Evolutionary conservation across 2,888 invertebrate genomes (phyloP), one percentile per base, ranked within the genome.

Genomic region (Nudaria mundana): DNA sequence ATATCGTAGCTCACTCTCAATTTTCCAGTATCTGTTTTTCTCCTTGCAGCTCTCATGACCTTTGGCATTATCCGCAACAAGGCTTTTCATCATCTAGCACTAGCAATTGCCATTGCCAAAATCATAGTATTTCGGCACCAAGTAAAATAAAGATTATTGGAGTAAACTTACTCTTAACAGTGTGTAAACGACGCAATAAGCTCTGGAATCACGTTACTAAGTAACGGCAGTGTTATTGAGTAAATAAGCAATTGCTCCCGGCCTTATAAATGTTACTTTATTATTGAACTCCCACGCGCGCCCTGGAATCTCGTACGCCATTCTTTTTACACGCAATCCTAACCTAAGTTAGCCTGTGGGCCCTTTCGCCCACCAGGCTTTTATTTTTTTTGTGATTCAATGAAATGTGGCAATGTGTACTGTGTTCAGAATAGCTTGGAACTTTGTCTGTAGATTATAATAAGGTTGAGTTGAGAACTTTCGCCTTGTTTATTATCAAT

Each of bases 281-380:
- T 5, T 52, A 58, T 53, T 49, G 34, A 28, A 35, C 55, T 40
- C 73, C 76, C 63, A 71, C 76, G 49, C 76, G 49, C 58, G 18
- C 22, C 15, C 6, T 30, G 24, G 43, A 38, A 8, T 5, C 30
- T 30, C 6, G 26, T 5, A 20, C 30, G 42, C 38, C 53, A 48
- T 52, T 50, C 47, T 61, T 65, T 61, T 61, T 61, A 52, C 59
- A 52, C 45, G 44, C 51, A 42, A 45, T 58, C 57, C 59, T 63
- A 61, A 56, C 57, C 59, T 63, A 61, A 56, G 56, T 64, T 64
- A 55, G 20, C 47, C 51, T 44, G 42, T 51, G 44, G 33, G 30
- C 52, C 33, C 45, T 56, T 59, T 56, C 63, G 60, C 72, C 71
- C 58, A 71, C 72, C 72, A 32, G 45, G 42, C 43, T 38, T 53